Evolutionary conservation across 1,140 invertebrate species (phyloP).

Genomic region (Mizuhopecten yessoensis): DNA sequence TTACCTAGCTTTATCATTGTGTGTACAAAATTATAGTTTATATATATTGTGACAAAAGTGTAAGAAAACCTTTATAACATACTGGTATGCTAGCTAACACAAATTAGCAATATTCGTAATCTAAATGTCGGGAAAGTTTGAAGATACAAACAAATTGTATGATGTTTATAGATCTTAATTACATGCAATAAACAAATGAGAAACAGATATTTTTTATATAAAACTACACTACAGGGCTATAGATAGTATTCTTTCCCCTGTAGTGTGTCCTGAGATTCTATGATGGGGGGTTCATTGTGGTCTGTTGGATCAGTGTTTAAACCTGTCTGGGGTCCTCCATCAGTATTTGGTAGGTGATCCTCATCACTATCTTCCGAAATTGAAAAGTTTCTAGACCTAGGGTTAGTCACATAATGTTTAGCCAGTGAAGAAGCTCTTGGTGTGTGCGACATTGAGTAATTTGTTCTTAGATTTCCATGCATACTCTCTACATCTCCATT

Average conservation of each 20-base stretch:
- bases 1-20: too few species aligned
- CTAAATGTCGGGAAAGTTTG: too few species aligned
- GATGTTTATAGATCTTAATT: too few species aligned
- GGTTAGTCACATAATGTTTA: constrained; percentile 53
- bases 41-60: too few species aligned
- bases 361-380: constrained; percentile 51
- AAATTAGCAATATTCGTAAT: too few species aligned
- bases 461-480: constrained; percentile 11
- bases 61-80: too few species aligned
- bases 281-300: background rate
- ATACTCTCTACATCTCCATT: background rate
- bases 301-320: background rate
- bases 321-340: background rate
- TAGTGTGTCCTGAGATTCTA: background rate
- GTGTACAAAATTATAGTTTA: too few species aligned
- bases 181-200: too few species aligned
- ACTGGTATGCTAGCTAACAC: too few species aligned
- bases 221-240: background rate
- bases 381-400: constrained; percentile 53
- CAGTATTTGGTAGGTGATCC: background rate
- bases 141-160: too few species aligned
- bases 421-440: constrained; percentile 50
- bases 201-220: too few species aligned
- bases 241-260: constrained; percentile 46
- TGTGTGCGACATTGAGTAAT: background rate